phyloP scores from a whole-genome alignment of 1,140 invertebrate genomes.

The Notospermus geniculatus region DNA sequence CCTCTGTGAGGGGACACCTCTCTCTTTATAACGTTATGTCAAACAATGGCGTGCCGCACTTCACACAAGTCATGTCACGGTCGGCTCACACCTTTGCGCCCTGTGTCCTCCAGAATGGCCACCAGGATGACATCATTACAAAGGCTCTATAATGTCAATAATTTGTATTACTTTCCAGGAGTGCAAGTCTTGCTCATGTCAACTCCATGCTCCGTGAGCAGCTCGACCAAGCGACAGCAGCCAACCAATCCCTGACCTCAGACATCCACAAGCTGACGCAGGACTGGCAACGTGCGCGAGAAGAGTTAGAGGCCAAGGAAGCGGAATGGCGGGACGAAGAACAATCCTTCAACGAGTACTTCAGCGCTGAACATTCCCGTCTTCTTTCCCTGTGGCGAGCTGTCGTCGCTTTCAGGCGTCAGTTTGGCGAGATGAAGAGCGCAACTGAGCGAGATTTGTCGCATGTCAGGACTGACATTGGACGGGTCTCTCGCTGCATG shows the following conservation, averaged over 20 bases:
- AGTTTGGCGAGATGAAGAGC: constrained; percentile 76
- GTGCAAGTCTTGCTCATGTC: constrained; percentile 75
- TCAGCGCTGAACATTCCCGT: constrained; percentile 69
- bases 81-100: too few species aligned
- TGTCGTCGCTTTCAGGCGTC: constrained; percentile 79
- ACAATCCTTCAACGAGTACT: constrained; percentile 92
- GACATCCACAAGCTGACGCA: constrained; percentile 87
- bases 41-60: too few species aligned
- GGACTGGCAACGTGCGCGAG: constrained; percentile 83
- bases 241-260: constrained; percentile 82
- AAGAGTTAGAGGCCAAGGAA: constrained; percentile 85
- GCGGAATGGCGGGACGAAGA: constrained; percentile 94
- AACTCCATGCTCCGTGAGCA: constrained; percentile 81
- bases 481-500: constrained; percentile 58
- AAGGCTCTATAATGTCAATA: too few species aligned
- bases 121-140: too few species aligned
- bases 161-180: constrained; percentile 31
- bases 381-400: constrained; percentile 84
- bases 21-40: too few species aligned
- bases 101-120: too few species aligned
- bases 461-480: constrained; percentile 71
- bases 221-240: constrained; percentile 84
- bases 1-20: too few species aligned
- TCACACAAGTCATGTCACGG: too few species aligned
- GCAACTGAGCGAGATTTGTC: constrained; percentile 81